Base-by-base conservation (phyloP, 1,140 invertebrate species). In the Hylaeus anthracinus region DNA sequence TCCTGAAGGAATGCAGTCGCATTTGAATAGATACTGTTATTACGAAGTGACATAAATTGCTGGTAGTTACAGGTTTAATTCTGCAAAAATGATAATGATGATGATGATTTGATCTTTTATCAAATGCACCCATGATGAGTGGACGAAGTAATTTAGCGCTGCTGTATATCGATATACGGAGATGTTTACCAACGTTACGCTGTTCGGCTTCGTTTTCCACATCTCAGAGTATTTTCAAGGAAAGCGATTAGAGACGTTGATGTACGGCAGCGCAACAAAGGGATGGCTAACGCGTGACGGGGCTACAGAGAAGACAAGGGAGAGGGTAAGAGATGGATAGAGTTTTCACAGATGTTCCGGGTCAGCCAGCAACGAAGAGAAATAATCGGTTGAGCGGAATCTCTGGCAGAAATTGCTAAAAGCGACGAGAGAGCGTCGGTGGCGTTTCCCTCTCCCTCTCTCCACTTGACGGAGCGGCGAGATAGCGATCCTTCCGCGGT, bases 401-500 rank as follows among this genome's bases (percentile, higher is more conserved):
- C 78, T 80, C 63, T 74, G 53, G 43, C 63, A 74, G 78, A 74
- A 74, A 74, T 80, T 80, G 55, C 63, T 80, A 53, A 80, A 80
- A 79, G 69, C 51, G 53, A 26, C 55, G 64, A 53, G 37, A 71
- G 60, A 66, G 71, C 39, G 56, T 51, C 39, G 58, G n/a, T 51
- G 26, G 15, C 56, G 39, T 63, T n/a, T 60, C n/a, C 51, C 72
- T 51, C 53, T 66, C 53, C 41, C 56, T 51, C 15, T 51, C 41
- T 10, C 53, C 64, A 58, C 55, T 41, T 3, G 56, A 83, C 78
- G 55, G 64, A 67, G 48, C 70, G 48, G 10, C 43, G 66, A 86
- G 83, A 85, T 85, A 86, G 80, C 79, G 87, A 90, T 90, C 86
- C 82, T 89, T 86, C 80, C 85, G 85, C 88, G 84, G 86, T 87